Conservation (phyloP, 2,888 invertebrate species). For the Dexiosoma caninum region DNA sequence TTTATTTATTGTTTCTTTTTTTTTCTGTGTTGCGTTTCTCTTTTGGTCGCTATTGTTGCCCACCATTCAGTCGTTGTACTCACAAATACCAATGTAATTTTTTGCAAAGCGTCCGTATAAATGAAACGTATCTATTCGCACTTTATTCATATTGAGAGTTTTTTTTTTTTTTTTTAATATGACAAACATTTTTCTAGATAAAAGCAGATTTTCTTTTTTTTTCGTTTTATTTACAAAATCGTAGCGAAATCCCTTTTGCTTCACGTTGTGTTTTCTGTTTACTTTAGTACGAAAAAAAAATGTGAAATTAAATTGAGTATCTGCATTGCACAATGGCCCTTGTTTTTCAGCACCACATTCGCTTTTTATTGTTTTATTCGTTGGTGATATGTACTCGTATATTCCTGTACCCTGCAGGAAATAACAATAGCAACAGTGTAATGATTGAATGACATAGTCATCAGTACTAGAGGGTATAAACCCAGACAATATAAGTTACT, state of each 20-base stretch:
- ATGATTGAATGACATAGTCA: too few species aligned
- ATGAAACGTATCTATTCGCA: neutral
- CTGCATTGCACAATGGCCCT: constrained; percentile 51
- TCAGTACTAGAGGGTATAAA: too few species aligned
- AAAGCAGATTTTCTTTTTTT: constrained; percentile 12
- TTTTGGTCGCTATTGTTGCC: neutral
- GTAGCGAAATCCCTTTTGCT: neutral
- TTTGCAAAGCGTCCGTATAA: neutral
- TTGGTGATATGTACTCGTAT: too few species aligned
- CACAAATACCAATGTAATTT: constrained; percentile 3
- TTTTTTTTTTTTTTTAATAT: constrained; percentile 6
- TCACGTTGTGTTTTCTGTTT: constrained; percentile 8
- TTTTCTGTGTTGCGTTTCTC: neutral
- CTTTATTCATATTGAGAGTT: neutral
- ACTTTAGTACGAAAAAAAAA: neutral
- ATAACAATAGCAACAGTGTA: too few species aligned
- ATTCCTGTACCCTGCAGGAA: too few species aligned
- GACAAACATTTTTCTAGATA: constrained; percentile 37
- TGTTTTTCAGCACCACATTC: constrained; percentile 32
- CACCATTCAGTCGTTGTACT: constrained; percentile 19
- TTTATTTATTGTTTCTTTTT: neutral
- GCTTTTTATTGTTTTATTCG: too few species aligned
- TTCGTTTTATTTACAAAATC: constrained; percentile 12
- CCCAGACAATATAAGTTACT: too few species aligned
- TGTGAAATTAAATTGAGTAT: constrained; percentile 21